Conservation (phyloP, 1,140 invertebrate species). For the Drosophila rufa region DNA sequence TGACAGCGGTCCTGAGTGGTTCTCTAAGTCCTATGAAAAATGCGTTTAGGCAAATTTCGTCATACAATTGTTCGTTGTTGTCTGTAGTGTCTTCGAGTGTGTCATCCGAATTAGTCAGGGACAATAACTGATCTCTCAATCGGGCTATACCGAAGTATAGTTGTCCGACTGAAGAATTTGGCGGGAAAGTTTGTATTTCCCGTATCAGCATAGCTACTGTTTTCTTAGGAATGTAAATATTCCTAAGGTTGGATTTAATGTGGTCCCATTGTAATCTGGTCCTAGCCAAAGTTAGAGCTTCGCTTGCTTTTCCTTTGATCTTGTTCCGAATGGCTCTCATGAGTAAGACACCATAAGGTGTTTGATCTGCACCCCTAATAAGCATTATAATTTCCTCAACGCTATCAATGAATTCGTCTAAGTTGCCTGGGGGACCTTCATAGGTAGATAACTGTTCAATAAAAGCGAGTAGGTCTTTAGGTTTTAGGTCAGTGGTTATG, state of each 20-base stretch:
- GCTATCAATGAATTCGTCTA: constrained; percentile 10
- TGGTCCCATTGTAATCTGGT: not conserved
- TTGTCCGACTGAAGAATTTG: not conserved
- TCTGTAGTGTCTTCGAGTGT: not conserved
- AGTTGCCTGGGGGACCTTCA: not conserved
- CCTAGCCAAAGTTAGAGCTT: not conserved
- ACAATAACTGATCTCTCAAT: not conserved
- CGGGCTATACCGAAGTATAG: not conserved
- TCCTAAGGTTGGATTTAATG: constrained; percentile 3
- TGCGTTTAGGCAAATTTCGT: constrained; percentile 15
- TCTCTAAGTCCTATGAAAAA: constrained; percentile 16
- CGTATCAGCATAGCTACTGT: constrained; percentile 3
- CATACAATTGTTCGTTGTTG: constrained; percentile 5
- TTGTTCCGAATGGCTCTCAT: constrained; percentile 8
- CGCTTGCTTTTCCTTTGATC: constrained; percentile 2
- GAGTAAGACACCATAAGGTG: constrained; percentile 2
- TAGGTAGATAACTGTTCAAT: not conserved
- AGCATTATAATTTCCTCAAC: constrained; percentile 23
- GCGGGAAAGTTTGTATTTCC: constrained; percentile 1
- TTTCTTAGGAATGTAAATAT: constrained; percentile 3
- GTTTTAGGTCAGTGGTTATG: constrained; percentile 1
- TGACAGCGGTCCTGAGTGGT: constrained; percentile 20
- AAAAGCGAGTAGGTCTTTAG: constrained; percentile 4
- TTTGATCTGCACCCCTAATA: constrained; percentile 14
- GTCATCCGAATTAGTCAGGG: not conserved